Conservation (phyloP, 2,888 invertebrate species). For the Tipula lateralis region DNA sequence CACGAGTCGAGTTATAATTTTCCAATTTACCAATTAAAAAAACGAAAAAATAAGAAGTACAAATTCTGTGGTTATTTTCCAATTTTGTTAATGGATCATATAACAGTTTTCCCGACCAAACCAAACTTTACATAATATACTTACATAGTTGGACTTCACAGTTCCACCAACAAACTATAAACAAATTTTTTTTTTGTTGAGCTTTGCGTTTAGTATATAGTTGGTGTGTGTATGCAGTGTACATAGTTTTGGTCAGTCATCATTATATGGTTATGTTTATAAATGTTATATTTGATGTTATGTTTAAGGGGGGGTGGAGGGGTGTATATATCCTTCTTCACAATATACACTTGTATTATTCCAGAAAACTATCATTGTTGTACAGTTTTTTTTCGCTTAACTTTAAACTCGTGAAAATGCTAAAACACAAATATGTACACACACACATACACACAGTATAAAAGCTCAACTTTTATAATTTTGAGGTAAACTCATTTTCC, state of each 20-base stretch:
- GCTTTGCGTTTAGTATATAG: background rate
- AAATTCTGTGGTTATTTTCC: background rate
- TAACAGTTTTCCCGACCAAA: background rate
- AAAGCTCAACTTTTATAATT: slow-evolving; percentile 7
- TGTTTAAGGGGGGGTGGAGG: too few relatives aligned
- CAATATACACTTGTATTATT: background rate
- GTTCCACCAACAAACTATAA: background rate
- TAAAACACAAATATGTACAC: background rate
- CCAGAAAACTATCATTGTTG: background rate
- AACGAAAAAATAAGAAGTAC: background rate
- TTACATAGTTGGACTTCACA: background rate
- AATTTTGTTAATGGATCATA: background rate
- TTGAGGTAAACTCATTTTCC: slow-evolving; percentile 11
- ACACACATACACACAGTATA: background rate
- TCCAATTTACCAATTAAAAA: background rate
- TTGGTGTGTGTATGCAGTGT: background rate
- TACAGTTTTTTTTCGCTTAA: background rate
- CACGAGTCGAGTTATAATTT: background rate
- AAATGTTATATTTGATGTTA: background rate
- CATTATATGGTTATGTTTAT: background rate
- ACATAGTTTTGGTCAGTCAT: background rate
- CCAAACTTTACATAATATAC: background rate
- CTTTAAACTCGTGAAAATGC: background rate
- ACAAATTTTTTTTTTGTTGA: background rate
- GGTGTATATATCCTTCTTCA: background rate